Evolutionary conservation across 37 sponge, comb jelly and placozoan genomes (phyloP).

Genomic region (Haliclona indistincta): DNA sequence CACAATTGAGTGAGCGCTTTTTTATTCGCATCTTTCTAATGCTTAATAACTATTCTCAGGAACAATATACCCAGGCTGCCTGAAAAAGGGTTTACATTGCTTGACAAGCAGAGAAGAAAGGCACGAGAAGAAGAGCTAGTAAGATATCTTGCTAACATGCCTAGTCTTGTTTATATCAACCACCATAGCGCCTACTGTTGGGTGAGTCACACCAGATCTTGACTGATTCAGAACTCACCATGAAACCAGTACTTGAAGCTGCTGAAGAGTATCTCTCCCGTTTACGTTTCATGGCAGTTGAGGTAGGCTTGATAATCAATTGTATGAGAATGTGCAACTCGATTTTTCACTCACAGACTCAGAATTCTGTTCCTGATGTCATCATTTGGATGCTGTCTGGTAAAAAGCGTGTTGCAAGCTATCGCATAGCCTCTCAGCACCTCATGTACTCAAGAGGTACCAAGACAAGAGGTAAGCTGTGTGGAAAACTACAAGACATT

Average conservation of each 20-base stretch:
- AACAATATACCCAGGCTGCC: conserved; percentile 54
- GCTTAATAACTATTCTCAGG: no score
- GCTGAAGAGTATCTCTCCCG: conserved; percentile 67
- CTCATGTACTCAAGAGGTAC: conserved; percentile 74
- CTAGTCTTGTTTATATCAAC: no score
- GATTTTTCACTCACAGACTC: no score
- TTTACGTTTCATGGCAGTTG: conserved; percentile 67
- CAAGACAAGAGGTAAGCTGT: conserved; percentile 76
- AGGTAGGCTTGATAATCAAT: conserved; percentile 46
- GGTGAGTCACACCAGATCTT: conserved; percentile 22
- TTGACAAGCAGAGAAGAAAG: conserved; percentile 69
- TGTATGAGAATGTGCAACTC: no score
- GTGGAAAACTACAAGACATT: conserved; percentile 85
- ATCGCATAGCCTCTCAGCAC: conserved; percentile 83
- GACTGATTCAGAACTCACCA: not conserved
- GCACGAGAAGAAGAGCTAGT: conserved; percentile 63
- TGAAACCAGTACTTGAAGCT: conserved; percentile 61
- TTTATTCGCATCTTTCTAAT: no score
- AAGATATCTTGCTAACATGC: no score
- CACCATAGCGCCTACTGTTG: conserved; percentile 4
- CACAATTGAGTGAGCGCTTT: no score
- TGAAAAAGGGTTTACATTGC: conserved; percentile 41
- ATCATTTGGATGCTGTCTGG: conserved; percentile 98
- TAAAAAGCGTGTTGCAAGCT: conserved; percentile 81
- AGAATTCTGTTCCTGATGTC: conserved; percentile 95